Evolutionary conservation across 2,888 invertebrate species (phyloP), one percentile per base, ranked within the genome.

Genomic region (Geotrupes spiniger): DNA sequence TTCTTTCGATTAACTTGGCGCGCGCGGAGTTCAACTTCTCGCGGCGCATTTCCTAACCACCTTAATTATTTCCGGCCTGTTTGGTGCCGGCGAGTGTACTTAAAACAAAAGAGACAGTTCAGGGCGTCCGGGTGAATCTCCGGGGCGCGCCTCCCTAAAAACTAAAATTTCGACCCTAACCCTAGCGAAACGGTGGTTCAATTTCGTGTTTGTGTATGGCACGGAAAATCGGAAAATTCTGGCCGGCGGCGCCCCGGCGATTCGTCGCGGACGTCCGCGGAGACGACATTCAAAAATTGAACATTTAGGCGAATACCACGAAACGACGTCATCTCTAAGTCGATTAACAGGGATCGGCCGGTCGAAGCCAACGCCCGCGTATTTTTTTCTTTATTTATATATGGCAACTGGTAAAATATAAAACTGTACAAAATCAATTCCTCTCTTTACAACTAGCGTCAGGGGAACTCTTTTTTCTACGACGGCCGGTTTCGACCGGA

Each of bases 11-110:
- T 29, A n/a, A n/a, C 33, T 47, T 42, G 21, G 14, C 14, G 60
- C 60, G n/a, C 58, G 49, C 61, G 66, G 66, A 68, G 65, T 60
- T 67, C 63, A 68, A 68, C 63, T 69, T 67, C 65, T 58, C 58
- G 61, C 65, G 63, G 63, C 63, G 60, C 58, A 58, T 62, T 58
- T 61, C 50, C 58, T 58, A 58, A 61, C 54, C 52, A 53, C 61
- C 59, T 61, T 61, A 60, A 49, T 49, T 54, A 56, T 59, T 58
- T 55, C 57, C 62, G 56, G 62, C 59, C 56, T 55, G 15, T 40
- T 39, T 39, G 52, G 55, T 60, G 66, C 63, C 66, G 66, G 63
- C 66, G 66, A 66, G 66, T 61, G 65, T 65, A 63, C 64, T 59
- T 61, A 63, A 52, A 61, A 58, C 36, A 61, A 60, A 58, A 54